Conservation (phyloP, 1,140 invertebrate genomes). For the Bombus balteatus region DNA sequence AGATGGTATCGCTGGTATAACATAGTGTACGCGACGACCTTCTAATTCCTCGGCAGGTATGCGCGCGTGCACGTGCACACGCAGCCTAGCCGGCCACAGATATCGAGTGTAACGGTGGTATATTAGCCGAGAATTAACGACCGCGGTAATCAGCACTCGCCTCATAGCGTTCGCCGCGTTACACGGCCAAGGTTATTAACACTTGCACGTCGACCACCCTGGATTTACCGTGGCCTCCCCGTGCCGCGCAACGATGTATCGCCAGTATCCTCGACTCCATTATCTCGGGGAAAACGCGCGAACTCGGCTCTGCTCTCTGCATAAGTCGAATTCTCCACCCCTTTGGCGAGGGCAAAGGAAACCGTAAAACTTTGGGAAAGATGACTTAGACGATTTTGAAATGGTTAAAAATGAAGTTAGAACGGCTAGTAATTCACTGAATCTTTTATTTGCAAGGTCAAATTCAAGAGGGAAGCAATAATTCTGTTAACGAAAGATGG, state of each 20-base stretch:
- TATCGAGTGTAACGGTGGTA: conserved; percentile 66
- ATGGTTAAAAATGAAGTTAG: too few species aligned
- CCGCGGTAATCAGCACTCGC: conserved; percentile 71
- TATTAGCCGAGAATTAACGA: conserved; percentile 71
- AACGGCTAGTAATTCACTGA: too few species aligned
- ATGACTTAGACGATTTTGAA: not conserved
- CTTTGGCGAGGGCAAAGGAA: not conserved
- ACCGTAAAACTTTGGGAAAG: not conserved
- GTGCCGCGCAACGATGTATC: conserved; percentile 13
- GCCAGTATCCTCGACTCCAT: conserved; percentile 14
- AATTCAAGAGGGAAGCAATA: too few species aligned
- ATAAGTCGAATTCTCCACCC: too few species aligned
- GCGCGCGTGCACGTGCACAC: conserved; percentile 45
- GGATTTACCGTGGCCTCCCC: conserved; percentile 32
- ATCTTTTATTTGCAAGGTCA: too few species aligned
- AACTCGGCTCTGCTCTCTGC: not conserved
- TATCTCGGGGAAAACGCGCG: conserved; percentile 7
- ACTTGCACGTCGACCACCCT: conserved; percentile 54
- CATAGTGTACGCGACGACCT: conserved; percentile 73
- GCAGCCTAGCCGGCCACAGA: conserved; percentile 36
- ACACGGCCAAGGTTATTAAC: conserved; percentile 70
- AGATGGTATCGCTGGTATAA: conserved; percentile 75
- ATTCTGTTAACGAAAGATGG: too few species aligned
- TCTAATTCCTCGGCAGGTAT: conserved; percentile 74
- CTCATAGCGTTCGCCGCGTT: conserved; percentile 68